Percentiles rank a stretch among this genome's conserved stretches.
These are phyloP conservation scores for Lepetodrilus schrolli DNA, from an alignment of 2,888 invertebrate species.

Conservation along the genomic window DNA sequence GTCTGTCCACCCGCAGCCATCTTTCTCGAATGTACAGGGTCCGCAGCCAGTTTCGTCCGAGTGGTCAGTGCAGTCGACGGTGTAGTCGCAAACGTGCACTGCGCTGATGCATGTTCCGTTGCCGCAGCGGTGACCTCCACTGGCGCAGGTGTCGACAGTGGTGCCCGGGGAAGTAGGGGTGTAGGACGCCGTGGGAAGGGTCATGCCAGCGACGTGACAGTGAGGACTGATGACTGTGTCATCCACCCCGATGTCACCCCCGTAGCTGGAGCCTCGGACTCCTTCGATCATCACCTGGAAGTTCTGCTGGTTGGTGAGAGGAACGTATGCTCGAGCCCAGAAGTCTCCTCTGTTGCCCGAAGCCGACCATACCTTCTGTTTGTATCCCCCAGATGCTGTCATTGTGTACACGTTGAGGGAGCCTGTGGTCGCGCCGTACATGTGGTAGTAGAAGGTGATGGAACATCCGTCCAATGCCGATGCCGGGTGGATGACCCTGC, in stretches of 20 bases:
- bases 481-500: slow-evolving; percentile 49
- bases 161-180: slow-evolving; percentile 50
- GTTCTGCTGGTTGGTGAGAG: slow-evolving; percentile 45
- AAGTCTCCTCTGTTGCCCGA: slow-evolving; percentile 52
- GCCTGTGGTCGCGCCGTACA: slow-evolving; percentile 64
- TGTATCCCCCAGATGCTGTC: slow-evolving; percentile 43
- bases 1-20: slow-evolving; percentile 65
- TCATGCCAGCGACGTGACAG: slow-evolving; percentile 48
- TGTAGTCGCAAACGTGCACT: slow-evolving; percentile 62
- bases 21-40: slow-evolving; percentile 67
- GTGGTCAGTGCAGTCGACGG: slow-evolving; percentile 56
- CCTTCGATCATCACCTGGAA: slow-evolving; percentile 69
- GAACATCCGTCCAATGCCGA: slow-evolving; percentile 47
- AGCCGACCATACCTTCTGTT: slow-evolving; percentile 52
- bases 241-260: slow-evolving; percentile 70
- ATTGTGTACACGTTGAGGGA: slow-evolving; percentile 60
- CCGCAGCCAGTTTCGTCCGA: slow-evolving; percentile 68
- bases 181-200: slow-evolving; percentile 51
- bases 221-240: slow-evolving; percentile 64
- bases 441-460: slow-evolving; percentile 64
- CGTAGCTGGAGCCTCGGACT: slow-evolving; percentile 49
- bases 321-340: slow-evolving; percentile 62
- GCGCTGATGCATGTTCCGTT: slow-evolving; percentile 55
- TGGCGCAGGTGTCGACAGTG: slow-evolving; percentile 46
- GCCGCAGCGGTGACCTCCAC: slow-evolving; percentile 53